These are phyloP conservation scores for Pocillopora meandrina DNA, from an alignment of 92 coral and sea anemone species.

Conservation along the genomic window DNA sequence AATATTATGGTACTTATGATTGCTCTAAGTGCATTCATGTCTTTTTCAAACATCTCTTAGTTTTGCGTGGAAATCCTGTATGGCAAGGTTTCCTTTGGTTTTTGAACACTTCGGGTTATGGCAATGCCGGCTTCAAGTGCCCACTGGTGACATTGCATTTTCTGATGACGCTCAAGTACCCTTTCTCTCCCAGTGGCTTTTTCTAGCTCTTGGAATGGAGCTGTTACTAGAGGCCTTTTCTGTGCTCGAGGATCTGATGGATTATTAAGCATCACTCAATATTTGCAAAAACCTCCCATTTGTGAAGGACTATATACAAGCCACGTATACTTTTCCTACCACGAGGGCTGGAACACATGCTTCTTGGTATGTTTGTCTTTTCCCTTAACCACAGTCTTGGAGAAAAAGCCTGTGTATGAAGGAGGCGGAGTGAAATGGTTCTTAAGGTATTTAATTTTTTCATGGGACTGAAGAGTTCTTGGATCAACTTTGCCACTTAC, in stretches of 20 bases:
- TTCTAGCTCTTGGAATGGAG: constrained; percentile 26
- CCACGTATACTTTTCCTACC: constrained; percentile 32
- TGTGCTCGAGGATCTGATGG: constrained; percentile 19
- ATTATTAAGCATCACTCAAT: constrained; percentile 34
- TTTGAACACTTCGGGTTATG: constrained; percentile 12
- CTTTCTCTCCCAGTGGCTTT: constrained; percentile 34
- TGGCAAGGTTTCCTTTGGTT: constrained; percentile 30
- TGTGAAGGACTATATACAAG: constrained; percentile 33
- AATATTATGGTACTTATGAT: constrained; percentile 34
- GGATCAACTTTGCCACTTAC: constrained; percentile 40
- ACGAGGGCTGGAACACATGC: constrained; percentile 21
- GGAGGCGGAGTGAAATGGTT: constrained; percentile 26
- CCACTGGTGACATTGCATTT: constrained; percentile 30
- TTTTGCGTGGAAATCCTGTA: constrained; percentile 2
- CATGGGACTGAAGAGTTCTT: constrained; percentile 32
- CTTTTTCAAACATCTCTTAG: constrained; percentile 24
- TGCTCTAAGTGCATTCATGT: constrained; percentile 25
- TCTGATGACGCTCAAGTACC: constrained; percentile 26
- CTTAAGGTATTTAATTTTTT: constrained; percentile 28
- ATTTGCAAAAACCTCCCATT: constrained; percentile 34
- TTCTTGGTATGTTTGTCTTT: constrained; percentile 19
- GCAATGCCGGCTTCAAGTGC: constrained; percentile 28
- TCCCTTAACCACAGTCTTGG: constrained; percentile 19
- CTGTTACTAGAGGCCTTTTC: constrained; percentile 27
- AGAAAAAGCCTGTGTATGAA: constrained; percentile 9